Base-by-base conservation (phyloP, 1,140 invertebrate genomes). In the Drosophila pachea region DNA sequence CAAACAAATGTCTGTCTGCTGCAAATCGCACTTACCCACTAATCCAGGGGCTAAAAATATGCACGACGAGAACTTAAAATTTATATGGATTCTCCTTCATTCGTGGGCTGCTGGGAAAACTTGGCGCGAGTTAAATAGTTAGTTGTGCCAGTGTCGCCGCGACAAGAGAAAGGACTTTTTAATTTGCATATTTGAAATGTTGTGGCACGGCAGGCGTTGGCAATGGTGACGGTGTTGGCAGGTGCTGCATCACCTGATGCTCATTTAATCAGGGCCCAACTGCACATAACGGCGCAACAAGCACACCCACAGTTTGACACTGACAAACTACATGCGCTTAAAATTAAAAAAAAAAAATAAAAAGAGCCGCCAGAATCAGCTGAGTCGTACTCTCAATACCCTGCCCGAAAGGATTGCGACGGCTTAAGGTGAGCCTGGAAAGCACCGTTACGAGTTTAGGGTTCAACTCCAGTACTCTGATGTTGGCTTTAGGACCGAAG, bases 341-440 rank as follows among this genome's bases (percentile, higher is more conserved):
- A 79, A 76, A 82, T 79, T 82, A 82, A 82, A 82, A 76, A 33
- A 82, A 82, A 82, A 76, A 33, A 33, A 32, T 33, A 43, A 40
- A 73, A 8, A 36, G 33, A 32, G 5, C 33, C n/a, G 11, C 8
- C 8, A 31, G 9, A 29, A 29, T n/a, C 31, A 9, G 14, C 8
- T 12, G 22, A 8, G 43, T 22, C 43, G 43, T 22, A 47, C 7
- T 7, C 2, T 11, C 2, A 29, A 47, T 47, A 29, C 43, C 6
- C 43, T 47, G 22, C 22, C 22, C 22, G 22, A 22, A 22, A 22
- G 22, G 22, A 22, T 22, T 22, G 22, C 22, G n/a, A n/a, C n/a
- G n/a, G n/a, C n/a, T n/a, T n/a, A n/a, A n/a, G n/a, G n/a, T n/a
- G n/a, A n/a, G n/a, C n/a, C n/a, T n/a, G n/a, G n/a, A n/a, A n/a